Base-by-base conservation (phyloP, 1,140 invertebrate genomes). In the Pygmarrhopalites habei region DNA sequence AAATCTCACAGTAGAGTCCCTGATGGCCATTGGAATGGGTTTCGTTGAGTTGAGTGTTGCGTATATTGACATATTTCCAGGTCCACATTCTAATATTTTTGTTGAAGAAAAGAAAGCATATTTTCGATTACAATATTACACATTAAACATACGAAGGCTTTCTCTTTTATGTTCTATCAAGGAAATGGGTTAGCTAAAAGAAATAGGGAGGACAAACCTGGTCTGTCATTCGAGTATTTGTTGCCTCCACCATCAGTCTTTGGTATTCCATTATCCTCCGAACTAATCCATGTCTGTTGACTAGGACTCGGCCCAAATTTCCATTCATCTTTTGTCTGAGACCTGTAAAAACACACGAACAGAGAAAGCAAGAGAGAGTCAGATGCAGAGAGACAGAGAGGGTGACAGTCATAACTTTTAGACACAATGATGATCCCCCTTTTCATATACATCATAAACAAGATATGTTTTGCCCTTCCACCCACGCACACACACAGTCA, bases 271-370 rank as follows among this genome's bases (percentile, higher is more conserved):
- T 30, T 39, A 19, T 66, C 60, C 21, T 66, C 65, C 2, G 62
- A 51, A 41, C 66, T 68, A 1, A 69, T 28, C 67, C 67, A 69
- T 5, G 63, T 65, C n/a, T 69, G 67, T 52, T 69, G 67, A 49
- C 67, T 69, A 1, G 58, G 23, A 51, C 66, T 68, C 2, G 60
- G 58, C 5, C 26, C 59, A 49, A 62, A 62, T 49, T 68, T 65
- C 66, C 66, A 68, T 26, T 64, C 63, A 25, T 57, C 43, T 35
- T 58, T 65, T 2, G 28, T 49, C 10, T 43, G 23, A 12, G 55
- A 3, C 39, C 63, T 65, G 25, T 32, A 60, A 19, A 49, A 19
- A 35, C 35, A 47, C 32, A 35, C 32, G 15, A 5, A 35, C 15
- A 35, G 15, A 35, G 15, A 15, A 60, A 3, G 14, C 21, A 26